These are phyloP conservation scores for Campylorhamphus procurvoides DNA, from an alignment of 2,113 vertebrate genomes.

Conservation along the genomic window DNA sequence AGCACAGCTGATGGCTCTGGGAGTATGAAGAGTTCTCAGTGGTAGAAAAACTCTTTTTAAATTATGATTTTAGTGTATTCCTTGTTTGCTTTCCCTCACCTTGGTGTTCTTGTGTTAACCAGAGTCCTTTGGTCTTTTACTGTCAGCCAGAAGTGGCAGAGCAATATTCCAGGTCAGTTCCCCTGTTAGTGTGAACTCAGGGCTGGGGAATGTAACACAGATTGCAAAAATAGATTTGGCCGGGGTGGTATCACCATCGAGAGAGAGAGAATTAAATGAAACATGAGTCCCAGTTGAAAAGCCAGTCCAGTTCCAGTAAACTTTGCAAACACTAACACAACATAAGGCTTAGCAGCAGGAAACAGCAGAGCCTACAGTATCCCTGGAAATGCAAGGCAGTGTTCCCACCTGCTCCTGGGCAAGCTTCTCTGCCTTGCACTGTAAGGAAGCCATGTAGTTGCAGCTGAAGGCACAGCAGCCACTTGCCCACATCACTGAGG, in stretches of 20 bases:
- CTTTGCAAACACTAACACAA: background rate
- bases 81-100: background rate
- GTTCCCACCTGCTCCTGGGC: background rate
- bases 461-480: background rate
- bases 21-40: background rate
- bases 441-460: background rate
- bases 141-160: background rate
- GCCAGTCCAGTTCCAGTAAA: background rate
- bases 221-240: background rate
- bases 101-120: background rate
- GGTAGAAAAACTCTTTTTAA: background rate
- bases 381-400: background rate
- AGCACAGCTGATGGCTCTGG: background rate
- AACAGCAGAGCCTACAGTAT: background rate
- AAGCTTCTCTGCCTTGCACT: background rate
- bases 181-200: background rate
- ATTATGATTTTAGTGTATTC: background rate
- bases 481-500: background rate
- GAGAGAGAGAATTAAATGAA: background rate
- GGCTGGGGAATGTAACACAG: background rate
- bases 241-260: background rate
- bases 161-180: background rate
- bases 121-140: background rate
- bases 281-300: background rate
- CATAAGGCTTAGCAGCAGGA: background rate